Percentiles rank a stretch among this genome's conserved stretches.
These are phyloP conservation scores for Myoxocephalus aenaeus DNA, from an alignment of 2,797 vertebrate genomes.

Conservation along the genomic window DNA sequence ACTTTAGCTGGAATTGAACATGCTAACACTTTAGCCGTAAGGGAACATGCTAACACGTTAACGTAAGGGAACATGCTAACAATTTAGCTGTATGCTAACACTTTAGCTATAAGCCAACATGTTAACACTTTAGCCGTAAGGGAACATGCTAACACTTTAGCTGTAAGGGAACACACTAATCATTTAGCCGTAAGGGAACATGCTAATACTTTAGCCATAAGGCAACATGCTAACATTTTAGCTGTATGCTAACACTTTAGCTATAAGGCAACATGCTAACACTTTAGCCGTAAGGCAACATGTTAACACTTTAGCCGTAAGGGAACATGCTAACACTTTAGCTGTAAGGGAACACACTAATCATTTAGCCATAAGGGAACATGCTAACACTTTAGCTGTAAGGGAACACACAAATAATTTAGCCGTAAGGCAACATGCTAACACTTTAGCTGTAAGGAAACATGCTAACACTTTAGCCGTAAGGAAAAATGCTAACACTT, in stretches of 20 bases:
- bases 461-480: background rate
- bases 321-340: background rate
- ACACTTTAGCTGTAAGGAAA: background rate
- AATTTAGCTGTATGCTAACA: background rate
- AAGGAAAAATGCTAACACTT: background rate
- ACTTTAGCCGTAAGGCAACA: background rate
- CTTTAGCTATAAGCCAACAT: background rate
- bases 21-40: background rate
- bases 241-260: background rate
- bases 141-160: background rate
- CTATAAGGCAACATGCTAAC: too few species aligned
- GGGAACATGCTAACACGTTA: background rate
- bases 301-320: background rate
- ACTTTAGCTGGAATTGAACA: too few species aligned
- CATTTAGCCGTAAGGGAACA: background rate
- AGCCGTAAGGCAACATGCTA: background rate
- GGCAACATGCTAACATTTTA: background rate
- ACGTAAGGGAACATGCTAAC: background rate
- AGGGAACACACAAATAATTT: too few species aligned
- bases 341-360: too few species aligned
- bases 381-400: background rate
- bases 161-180: background rate
- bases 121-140: background rate
- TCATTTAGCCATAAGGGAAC: too few species aligned
- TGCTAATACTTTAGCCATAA: background rate